phyloP scores from a whole-genome alignment of 2,888 invertebrate species.

The Cordylochernes scorpioides region DNA sequence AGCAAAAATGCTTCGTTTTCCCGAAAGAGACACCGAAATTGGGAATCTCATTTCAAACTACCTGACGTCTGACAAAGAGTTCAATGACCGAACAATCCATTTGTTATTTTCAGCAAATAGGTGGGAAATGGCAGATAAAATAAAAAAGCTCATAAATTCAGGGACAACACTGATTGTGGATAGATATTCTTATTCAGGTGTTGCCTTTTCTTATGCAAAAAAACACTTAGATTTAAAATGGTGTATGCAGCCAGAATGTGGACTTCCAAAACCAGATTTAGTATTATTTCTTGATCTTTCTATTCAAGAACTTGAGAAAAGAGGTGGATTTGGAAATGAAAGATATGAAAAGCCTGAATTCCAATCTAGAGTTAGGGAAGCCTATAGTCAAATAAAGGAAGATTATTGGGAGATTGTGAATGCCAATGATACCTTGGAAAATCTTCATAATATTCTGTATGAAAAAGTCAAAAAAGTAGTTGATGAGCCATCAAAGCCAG shows the following conservation, averaged over 20 bases:
- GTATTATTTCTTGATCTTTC: constrained; percentile 49
- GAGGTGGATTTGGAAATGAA: constrained; percentile 56
- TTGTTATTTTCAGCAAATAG: constrained; percentile 79
- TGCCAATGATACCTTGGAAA: too few relatives aligned
- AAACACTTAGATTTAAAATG: constrained; percentile 43
- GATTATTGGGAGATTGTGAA: constrained; percentile 15
- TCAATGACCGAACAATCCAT: constrained; percentile 61
- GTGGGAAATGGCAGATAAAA: constrained; percentile 51
- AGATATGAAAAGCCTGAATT: constrained; percentile 43
- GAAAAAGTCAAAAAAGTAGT: too few relatives aligned
- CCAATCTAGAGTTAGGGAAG: constrained; percentile 36
- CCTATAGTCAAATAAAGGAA: constrained; percentile 11
- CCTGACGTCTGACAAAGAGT: constrained; percentile 36
- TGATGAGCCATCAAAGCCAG: too few relatives aligned
- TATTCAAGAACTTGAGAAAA: constrained; percentile 30
- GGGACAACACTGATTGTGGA: constrained; percentile 68
- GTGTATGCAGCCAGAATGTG: constrained; percentile 64
- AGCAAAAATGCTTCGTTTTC: constrained; percentile 28
- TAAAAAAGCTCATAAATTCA: constrained; percentile 33
- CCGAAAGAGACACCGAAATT: constrained; percentile 42
- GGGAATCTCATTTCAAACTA: constrained; percentile 53
- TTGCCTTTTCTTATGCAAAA: constrained; percentile 54
- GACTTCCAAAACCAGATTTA: constrained; percentile 60
- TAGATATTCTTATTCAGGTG: constrained; percentile 77
- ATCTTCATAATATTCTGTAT: too few relatives aligned